Conservation (phyloP, 2,797 vertebrate genomes). For the Enteromius trimaculatus region DNA sequence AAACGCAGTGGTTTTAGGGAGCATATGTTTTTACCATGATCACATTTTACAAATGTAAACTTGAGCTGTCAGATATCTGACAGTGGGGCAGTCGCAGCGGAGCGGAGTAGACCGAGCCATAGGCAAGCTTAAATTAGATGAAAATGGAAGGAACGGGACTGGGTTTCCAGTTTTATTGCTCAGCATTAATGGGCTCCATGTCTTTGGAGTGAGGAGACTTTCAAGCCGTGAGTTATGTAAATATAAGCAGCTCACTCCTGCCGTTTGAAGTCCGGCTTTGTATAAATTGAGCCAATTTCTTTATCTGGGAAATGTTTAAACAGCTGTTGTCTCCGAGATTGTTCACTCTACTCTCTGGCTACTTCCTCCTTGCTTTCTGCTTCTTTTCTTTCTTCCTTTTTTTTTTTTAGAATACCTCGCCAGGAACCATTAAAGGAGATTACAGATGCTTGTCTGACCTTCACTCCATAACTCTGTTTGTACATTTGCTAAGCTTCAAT, state of each 20-base stretch:
- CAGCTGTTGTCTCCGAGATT: slow-evolving; percentile 61
- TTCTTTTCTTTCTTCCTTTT: neutral
- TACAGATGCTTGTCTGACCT: slow-evolving; percentile 55
- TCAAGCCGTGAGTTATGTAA: slow-evolving; percentile 59
- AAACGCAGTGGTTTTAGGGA: slow-evolving; percentile 49
- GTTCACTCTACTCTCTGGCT: slow-evolving; percentile 20
- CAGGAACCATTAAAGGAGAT: slow-evolving; percentile 54
- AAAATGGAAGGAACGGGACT: slow-evolving; percentile 47
- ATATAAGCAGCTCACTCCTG: slow-evolving; percentile 55
- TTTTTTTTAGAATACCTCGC: slow-evolving; percentile 39
- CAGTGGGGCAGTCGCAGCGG: slow-evolving; percentile 36
- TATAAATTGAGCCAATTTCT: slow-evolving; percentile 60
- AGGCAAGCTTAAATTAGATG: slow-evolving; percentile 47
- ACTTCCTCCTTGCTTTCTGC: slow-evolving; percentile 17
- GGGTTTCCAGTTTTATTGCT: slow-evolving; percentile 59
- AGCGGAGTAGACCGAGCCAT: slow-evolving; percentile 44
- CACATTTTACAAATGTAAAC: slow-evolving; percentile 48
- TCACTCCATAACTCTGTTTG: slow-evolving; percentile 48
- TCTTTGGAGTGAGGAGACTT: slow-evolving; percentile 50
- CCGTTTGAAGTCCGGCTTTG: slow-evolving; percentile 59
- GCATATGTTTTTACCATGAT: slow-evolving; percentile 52
- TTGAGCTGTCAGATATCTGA: slow-evolving; percentile 39
- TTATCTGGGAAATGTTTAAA: slow-evolving; percentile 64
- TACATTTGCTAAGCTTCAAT: slow-evolving; percentile 35
- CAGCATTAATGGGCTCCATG: slow-evolving; percentile 55